These are phyloP conservation scores for Paraplagusia blochii DNA, from an alignment of 2,113 vertebrate genomes.

Conservation along the genomic window DNA sequence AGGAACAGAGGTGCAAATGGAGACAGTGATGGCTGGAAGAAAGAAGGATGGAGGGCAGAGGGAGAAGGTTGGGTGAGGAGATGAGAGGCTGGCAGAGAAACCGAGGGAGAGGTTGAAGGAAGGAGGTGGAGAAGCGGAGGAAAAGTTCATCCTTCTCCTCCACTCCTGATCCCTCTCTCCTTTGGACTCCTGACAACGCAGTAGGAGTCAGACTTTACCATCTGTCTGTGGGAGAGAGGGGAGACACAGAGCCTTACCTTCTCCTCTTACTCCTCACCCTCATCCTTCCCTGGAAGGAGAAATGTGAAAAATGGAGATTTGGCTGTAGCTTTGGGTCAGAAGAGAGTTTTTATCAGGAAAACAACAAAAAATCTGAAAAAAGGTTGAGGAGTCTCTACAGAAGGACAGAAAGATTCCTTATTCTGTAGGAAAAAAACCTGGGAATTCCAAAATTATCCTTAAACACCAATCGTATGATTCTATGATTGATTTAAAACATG, in stretches of 20 bases:
- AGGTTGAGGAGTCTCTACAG: too few relatives aligned
- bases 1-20: constrained; percentile 26
- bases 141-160: constrained; percentile 52
- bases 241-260: constrained; percentile 30
- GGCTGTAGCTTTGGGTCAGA: too few relatives aligned
- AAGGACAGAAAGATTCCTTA: too few relatives aligned
- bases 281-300: neutral
- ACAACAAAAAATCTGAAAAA: too few relatives aligned
- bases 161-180: constrained; percentile 33
- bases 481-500: too few relatives aligned
- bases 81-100: constrained; percentile 58
- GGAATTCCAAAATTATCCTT: too few relatives aligned
- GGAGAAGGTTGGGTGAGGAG: constrained; percentile 18
- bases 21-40: constrained; percentile 31
- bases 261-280: constrained; percentile 12
- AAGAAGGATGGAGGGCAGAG: constrained; percentile 16
- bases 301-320: too few relatives aligned
- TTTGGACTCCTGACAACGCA: constrained; percentile 66
- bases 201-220: constrained; percentile 64
- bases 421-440: too few relatives aligned
- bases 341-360: too few relatives aligned
- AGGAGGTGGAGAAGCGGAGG: constrained; percentile 57
- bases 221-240: constrained; percentile 59
- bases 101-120: constrained; percentile 56
- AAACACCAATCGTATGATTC: too few relatives aligned